Evolutionary conservation across 2,888 invertebrate genomes (phyloP).

Genomic region (Phorcus lineatus): DNA sequence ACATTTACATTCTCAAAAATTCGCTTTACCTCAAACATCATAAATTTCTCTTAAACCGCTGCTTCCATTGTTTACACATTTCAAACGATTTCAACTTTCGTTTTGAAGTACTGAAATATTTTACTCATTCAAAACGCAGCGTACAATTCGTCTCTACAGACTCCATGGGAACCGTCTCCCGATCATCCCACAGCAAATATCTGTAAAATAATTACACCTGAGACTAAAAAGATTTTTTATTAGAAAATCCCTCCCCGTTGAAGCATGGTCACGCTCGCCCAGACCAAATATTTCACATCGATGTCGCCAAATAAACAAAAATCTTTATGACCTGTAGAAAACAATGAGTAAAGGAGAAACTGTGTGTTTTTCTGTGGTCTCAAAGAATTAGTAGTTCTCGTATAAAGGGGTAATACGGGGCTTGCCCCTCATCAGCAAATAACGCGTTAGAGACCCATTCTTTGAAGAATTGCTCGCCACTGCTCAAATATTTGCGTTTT

Average conservation of each 20-base stretch:
- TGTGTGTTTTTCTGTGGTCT: background rate
- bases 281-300: background rate
- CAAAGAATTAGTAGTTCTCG: background rate
- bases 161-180: background rate
- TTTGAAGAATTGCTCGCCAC: background rate
- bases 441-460: background rate
- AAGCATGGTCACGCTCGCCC: background rate
- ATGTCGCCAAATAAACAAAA: background rate
- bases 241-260: background rate
- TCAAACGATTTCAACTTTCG: background rate
- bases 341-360: background rate
- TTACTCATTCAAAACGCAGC: too few species aligned
- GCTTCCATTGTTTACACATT: background rate
- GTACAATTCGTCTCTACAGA: background rate
- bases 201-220: conserved; percentile 5
- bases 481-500: conserved; percentile 7
- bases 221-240: background rate
- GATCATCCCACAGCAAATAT: background rate
- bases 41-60: too few species aligned
- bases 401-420: background rate
- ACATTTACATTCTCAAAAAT: too few species aligned
- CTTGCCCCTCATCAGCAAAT: background rate
- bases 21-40: too few species aligned
- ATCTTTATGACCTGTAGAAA: conserved; percentile 8
- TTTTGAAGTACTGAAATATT: too few species aligned